These are phyloP conservation scores for Dufourea novaeangliae DNA, from an alignment of 1,140 invertebrate species.

Conservation along the genomic window DNA sequence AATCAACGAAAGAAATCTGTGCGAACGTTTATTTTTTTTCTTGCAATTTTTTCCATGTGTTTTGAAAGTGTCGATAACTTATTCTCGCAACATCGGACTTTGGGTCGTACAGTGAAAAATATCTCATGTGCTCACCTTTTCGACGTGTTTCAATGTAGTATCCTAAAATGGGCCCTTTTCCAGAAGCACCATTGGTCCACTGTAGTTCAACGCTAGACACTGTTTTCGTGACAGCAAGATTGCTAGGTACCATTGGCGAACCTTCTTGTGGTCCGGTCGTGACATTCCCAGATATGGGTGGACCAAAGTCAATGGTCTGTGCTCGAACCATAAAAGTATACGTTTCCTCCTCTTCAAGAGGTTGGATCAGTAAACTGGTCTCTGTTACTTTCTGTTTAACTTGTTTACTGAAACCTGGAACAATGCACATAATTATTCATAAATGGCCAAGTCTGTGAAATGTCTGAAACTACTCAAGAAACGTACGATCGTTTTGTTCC, in stretches of 20 bases:
- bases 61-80: not conserved
- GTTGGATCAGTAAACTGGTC: constrained; percentile 90
- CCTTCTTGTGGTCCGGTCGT: constrained; percentile 97
- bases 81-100: not conserved
- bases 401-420: constrained; percentile 92
- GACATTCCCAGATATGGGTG: constrained; percentile 89
- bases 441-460: constrained; percentile 10
- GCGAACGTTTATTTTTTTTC: not conserved
- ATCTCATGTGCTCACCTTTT: constrained; percentile 85
- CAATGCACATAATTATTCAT: constrained; percentile 29
- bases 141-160: constrained; percentile 96
- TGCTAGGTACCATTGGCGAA: constrained; percentile 90
- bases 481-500: constrained; percentile 93
- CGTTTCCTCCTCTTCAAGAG: constrained; percentile 94
- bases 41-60: not conserved
- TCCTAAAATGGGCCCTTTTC: constrained; percentile 92
- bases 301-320: constrained; percentile 93
- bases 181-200: constrained; percentile 94
- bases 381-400: constrained; percentile 95
- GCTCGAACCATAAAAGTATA: constrained; percentile 96
- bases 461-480: constrained; percentile 9
- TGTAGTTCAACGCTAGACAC: constrained; percentile 92
- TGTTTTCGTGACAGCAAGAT: constrained; percentile 88
- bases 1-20: not conserved
- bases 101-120: not conserved